Conservation (phyloP, 2,797 vertebrate genomes). For the Lagorchestes hirsutus region DNA sequence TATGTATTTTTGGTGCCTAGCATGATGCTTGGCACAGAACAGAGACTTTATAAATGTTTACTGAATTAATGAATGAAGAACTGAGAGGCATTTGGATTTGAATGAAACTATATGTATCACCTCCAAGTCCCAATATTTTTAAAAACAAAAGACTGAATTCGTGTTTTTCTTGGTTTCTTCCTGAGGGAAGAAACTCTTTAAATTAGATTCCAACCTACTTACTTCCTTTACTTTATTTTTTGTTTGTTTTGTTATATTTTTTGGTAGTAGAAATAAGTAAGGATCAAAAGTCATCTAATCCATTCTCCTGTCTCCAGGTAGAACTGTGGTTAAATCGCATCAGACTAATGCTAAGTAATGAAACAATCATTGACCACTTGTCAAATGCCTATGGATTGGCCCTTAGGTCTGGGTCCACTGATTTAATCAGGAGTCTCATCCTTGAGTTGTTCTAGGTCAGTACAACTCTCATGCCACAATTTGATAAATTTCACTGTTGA, state of each 20-base stretch:
- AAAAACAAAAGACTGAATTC: neutral
- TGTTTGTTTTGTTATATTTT: neutral
- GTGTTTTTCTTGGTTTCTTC: neutral
- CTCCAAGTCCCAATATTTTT: neutral
- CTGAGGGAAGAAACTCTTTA: neutral
- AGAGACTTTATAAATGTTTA: neutral
- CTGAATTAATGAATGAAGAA: neutral
- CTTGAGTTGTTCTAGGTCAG: neutral
- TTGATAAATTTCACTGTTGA: neutral
- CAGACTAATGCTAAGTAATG: neutral
- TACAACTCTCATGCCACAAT: neutral
- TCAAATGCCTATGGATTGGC: neutral
- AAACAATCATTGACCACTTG: neutral
- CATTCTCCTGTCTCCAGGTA: neutral
- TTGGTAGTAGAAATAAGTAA: neutral
- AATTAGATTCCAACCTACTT: neutral
- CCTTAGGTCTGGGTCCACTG: neutral
- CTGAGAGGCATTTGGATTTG: neutral
- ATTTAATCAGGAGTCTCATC: neutral
- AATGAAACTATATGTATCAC: neutral
- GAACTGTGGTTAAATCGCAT: neutral
- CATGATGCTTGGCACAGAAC: neutral
- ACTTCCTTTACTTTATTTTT: neutral
- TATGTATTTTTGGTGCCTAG: neutral
- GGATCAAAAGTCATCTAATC: neutral